A percentile compares a stretch with the other conserved stretches of the same genome.
phyloP scores from a whole-genome alignment of 2,797 vertebrate genomes.

The Dipus sagitta region DNA sequence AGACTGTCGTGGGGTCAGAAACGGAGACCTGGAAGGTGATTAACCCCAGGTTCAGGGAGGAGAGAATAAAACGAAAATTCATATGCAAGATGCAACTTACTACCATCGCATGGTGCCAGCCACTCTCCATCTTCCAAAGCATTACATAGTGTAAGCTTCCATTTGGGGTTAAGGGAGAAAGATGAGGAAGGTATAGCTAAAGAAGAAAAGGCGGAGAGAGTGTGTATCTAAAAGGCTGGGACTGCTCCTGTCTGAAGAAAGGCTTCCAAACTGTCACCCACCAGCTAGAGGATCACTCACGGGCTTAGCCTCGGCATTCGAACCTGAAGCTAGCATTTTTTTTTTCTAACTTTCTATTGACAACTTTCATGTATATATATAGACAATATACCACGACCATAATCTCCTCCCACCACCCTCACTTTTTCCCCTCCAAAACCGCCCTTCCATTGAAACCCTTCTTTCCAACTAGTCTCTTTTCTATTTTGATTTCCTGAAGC shows the following conservation, averaged over 20 bases:
- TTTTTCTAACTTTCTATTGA: no score
- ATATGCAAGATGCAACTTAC: not conserved
- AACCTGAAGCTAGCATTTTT: no score
- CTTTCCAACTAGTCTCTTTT: no score
- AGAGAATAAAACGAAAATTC: not conserved
- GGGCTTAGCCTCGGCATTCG: no score
- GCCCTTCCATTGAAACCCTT: no score
- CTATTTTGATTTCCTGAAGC: no score
- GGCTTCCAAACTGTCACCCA: no score
- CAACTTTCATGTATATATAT: no score
- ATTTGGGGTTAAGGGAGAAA: not conserved
- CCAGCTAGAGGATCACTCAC: no score
- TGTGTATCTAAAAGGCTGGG: not conserved
- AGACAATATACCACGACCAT: no score
- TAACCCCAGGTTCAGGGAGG: not conserved
- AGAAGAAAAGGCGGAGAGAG: not conserved
- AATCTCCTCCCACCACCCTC: no score
- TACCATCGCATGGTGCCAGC: not conserved
- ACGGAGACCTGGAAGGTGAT: not conserved
- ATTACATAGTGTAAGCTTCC: not conserved
- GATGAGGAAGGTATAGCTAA: not conserved
- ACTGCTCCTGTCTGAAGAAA: not conserved
- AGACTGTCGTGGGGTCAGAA: not conserved
- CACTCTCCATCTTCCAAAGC: not conserved
- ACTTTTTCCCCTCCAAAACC: no score